Evolutionary conservation across 1,140 invertebrate species (phyloP).

Genomic region (Diabrotica undecimpunctata): DNA sequence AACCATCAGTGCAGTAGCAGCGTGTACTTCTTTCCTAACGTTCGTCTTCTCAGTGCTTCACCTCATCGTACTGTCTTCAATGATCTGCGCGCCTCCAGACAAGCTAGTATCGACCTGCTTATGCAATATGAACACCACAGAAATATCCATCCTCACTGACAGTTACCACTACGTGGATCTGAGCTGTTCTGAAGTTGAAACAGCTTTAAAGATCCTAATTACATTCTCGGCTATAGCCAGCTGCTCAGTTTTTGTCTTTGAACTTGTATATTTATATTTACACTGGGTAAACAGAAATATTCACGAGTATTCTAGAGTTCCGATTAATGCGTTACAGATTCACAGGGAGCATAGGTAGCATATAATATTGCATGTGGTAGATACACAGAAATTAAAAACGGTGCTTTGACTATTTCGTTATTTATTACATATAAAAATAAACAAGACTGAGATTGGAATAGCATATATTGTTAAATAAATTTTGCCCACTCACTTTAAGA

Average conservation of each 20-base stretch:
- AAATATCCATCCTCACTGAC: conserved; percentile 23
- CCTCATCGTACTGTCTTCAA: conserved; percentile 44
- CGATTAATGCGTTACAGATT: conserved; percentile 13
- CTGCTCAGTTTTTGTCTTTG: conserved; percentile 44
- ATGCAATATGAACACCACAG: conserved; percentile 32
- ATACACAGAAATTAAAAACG: too few relatives aligned
- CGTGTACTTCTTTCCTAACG: neutral
- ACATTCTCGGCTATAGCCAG: conserved; percentile 47
- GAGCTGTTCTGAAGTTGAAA: conserved; percentile 49
- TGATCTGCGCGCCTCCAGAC: conserved; percentile 45
- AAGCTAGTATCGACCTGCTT: conserved; percentile 42
- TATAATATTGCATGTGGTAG: neutral
- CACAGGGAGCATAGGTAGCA: conserved; percentile 6
- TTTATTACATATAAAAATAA: too few relatives aligned
- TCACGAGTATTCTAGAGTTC: conserved; percentile 41
- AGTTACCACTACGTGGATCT: conserved; percentile 49
- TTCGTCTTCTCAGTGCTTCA: conserved; percentile 46
- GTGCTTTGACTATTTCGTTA: too few relatives aligned
- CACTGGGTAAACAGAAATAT: conserved; percentile 49
- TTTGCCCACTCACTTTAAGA: too few relatives aligned
- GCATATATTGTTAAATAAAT: too few relatives aligned
- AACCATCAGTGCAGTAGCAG: conserved; percentile 3
- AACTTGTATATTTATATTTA: conserved; percentile 49
- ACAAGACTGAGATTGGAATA: too few relatives aligned
- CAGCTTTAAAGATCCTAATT: conserved; percentile 45